phyloP scores from a whole-genome alignment of 2,888 invertebrate species.

The Apamea epomidion region DNA sequence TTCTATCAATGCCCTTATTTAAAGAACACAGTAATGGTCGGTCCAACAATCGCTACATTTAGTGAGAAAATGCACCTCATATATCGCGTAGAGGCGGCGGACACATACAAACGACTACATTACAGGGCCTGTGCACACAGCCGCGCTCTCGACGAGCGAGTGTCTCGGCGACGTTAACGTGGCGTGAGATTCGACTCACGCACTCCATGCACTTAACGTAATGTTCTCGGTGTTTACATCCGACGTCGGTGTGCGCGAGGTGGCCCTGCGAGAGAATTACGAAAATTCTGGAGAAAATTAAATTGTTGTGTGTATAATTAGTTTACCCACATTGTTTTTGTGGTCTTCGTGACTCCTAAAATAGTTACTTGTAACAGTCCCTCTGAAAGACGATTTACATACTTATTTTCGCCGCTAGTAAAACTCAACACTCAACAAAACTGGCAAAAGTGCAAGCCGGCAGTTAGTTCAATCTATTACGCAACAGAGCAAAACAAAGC shows the following conservation, averaged over 20 bases:
- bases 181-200: slow-evolving; percentile 25
- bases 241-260: not conserved
- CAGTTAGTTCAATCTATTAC: not conserved
- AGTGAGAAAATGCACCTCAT: slow-evolving; percentile 6
- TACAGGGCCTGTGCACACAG: not conserved
- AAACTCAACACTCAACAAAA: not conserved
- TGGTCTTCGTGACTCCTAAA: not conserved
- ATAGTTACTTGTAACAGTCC: not conserved
- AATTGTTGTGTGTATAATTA: not conserved
- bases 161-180: not conserved
- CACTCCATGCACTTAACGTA: slow-evolving; percentile 34
- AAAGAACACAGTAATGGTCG: not conserved
- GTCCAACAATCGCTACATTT: not conserved
- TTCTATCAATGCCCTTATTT: not conserved
- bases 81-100: not conserved
- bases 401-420: not conserved
- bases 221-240: slow-evolving; percentile 21
- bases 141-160: not conserved
- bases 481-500: not conserved
- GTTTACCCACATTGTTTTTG: not conserved
- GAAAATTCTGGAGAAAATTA: not conserved
- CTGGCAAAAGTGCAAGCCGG: not conserved
- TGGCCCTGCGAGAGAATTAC: not conserved
- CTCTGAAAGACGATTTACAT: not conserved
- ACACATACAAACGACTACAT: slow-evolving; percentile 19